Evolutionary conservation across 2,888 invertebrate genomes (phyloP).

Genomic region (Heliconius erato): DNA sequence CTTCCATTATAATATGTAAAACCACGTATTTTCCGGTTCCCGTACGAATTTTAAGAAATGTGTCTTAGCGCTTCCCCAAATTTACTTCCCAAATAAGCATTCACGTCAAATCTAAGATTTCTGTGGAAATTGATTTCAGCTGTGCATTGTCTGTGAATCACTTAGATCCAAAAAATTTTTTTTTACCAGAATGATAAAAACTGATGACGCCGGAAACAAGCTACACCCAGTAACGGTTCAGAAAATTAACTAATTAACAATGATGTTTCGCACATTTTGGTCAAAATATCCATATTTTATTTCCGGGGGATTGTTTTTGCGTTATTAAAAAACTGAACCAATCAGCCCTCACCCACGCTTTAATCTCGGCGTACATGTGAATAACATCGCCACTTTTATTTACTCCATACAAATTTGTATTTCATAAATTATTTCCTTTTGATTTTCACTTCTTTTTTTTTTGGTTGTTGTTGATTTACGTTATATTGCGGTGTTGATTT

Average conservation of each 20-base stretch:
- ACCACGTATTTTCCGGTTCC: too few relatives aligned
- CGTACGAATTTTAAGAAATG: too few relatives aligned
- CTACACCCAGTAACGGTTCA: conserved; percentile 10
- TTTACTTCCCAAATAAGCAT: too few relatives aligned
- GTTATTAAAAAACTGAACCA: conserved; percentile 27
- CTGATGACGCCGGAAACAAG: neutral
- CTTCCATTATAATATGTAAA: too few relatives aligned
- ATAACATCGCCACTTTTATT: conserved; percentile 21
- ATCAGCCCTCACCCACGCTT: conserved; percentile 15
- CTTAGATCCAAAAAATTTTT: too few relatives aligned
- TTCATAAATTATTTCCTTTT: conserved; percentile 27
- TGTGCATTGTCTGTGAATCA: too few relatives aligned
- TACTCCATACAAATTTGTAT: conserved; percentile 24
- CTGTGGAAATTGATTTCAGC: too few relatives aligned
- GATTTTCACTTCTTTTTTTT: neutral
- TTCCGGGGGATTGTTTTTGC: conserved; percentile 12
- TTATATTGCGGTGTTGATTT: conserved; percentile 1
- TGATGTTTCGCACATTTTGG: conserved; percentile 15
- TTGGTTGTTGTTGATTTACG: conserved; percentile 4
- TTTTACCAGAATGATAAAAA: neutral
- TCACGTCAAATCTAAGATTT: too few relatives aligned
- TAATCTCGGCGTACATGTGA: conserved; percentile 25
- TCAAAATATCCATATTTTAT: conserved; percentile 20
- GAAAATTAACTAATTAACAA: conserved; percentile 36
- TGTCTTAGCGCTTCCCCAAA: too few relatives aligned